Conservation (phyloP, 2,113 vertebrate species). For the Heterochromis multidens region DNA sequence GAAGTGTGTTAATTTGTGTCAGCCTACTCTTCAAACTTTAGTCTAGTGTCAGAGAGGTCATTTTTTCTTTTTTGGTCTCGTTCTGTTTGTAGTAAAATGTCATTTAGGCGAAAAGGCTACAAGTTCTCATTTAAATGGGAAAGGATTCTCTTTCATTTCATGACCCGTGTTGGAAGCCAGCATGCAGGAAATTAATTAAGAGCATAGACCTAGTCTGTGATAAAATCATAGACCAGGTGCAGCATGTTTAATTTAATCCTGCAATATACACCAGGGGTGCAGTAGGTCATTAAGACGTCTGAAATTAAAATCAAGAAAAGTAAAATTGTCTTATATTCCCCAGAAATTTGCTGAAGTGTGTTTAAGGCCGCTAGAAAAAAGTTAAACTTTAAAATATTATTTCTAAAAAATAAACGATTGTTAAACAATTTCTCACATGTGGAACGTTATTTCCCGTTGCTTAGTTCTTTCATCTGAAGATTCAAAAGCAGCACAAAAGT, state of each 20-base stretch:
- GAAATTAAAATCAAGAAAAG: neutral
- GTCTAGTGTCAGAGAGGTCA: neutral
- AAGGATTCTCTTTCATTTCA: neutral
- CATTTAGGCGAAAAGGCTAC: neutral
- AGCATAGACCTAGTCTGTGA: neutral
- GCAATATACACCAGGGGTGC: neutral
- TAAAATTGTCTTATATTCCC: neutral
- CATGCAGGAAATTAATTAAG: neutral
- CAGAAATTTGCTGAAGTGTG: neutral
- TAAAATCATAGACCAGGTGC: neutral
- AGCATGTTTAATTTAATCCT: slow-evolving; percentile 10
- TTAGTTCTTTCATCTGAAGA: neutral
- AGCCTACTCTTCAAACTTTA: neutral
- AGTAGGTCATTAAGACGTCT: neutral
- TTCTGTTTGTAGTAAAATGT: neutral
- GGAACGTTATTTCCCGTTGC: neutral
- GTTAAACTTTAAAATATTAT: too few species aligned
- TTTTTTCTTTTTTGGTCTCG: neutral
- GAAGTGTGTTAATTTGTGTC: neutral
- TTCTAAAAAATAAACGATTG: neutral
- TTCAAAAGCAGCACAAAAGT: neutral
- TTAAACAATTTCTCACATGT: neutral
- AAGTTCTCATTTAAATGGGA: neutral
- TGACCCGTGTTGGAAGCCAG: neutral
- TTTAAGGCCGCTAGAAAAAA: neutral